Evolutionary conservation across 2,797 vertebrate genomes (phyloP), one percentile per base, ranked within the genome.

Genomic region (Geotrypetes seraphini): DNA sequence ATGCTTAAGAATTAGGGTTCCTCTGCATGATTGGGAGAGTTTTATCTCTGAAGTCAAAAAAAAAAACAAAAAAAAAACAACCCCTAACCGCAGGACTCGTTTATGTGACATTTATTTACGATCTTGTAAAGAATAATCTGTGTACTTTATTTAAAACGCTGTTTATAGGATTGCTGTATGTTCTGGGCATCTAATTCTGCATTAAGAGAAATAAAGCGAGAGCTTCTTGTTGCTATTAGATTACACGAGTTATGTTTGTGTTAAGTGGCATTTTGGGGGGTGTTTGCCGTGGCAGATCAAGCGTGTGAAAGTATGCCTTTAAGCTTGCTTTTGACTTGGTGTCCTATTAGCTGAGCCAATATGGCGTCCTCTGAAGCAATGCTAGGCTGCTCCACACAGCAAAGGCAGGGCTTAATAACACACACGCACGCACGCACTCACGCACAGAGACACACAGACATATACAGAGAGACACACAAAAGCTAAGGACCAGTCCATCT

Each of bases 361-460:
- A 81, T 81, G 77, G 78, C 77, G 78, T 64, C 76, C 65, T 57
- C 52, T 66, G 61, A 22, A 59, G 72, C 66, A 46, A 45, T 57
- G 44, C 53, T 33, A 28, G 36, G 57, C 66, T 52, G 43, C 42
- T 48, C 66, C 48, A 59, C 57, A 57, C 58, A 60, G 63, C 69
- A 35, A 39, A 60, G 39, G 60, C 64, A 39, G 43, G 49, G 58
- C 61, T 39, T 63, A 35, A 51, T 75, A 79, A 78, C 35, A 48
- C 46, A 39, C 53, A 56, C 43, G 66, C n/a, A n/a, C n/a, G n/a
- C n/a, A n/a, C n/a, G n/a, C n/a, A n/a, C n/a, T n/a, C n/a, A n/a
- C n/a, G n/a, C n/a, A n/a, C n/a, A n/a, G n/a, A 47, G 12, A 12
- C 18, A 19, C 12, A 27, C 18, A 11, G 13, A 10, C 6, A 19